Percentiles rank a stretch among this genome's conserved stretches.
Conservation (phyloP, 2,113 vertebrate species). For the Phyllostomus hastatus region DNA sequence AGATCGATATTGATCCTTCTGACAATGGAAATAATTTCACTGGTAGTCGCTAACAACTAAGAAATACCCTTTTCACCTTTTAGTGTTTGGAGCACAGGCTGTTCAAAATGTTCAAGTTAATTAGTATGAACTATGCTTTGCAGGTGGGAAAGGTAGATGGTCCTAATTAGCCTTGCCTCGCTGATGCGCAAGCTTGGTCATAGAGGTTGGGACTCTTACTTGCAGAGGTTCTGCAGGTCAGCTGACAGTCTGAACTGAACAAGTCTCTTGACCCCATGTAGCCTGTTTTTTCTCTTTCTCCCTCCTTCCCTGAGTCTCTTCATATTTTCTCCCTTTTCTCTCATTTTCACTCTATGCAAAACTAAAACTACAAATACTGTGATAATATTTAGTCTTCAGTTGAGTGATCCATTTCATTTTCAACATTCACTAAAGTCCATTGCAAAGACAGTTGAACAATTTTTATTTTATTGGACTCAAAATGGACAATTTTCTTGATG, state of each 20-base stretch:
- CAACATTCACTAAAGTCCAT: background rate
- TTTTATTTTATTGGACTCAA: background rate
- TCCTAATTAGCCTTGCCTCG: conserved; percentile 48
- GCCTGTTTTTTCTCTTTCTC: background rate
- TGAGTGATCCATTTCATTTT: background rate
- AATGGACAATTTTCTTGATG: background rate
- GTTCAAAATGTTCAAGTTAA: conserved; percentile 34
- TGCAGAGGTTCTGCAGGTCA: background rate
- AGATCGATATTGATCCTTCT: background rate
- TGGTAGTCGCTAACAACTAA: conserved; percentile 54
- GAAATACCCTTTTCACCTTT: conserved; percentile 48
- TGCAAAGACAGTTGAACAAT: background rate
- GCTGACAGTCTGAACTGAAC: background rate
- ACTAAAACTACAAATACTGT: background rate
- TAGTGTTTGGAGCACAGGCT: background rate
- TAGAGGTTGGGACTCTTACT: background rate
- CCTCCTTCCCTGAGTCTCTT: too few relatives aligned
- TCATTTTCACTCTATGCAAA: background rate
- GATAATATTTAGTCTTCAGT: background rate
- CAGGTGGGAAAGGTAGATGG: conserved; percentile 1
- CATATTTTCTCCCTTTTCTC: background rate
- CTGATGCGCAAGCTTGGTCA: background rate
- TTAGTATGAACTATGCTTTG: conserved; percentile 54
- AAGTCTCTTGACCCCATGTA: background rate
- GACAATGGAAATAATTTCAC: conserved; percentile 58